Evolutionary conservation across 1,140 invertebrate species (phyloP).

Genomic region (Drosophila trapezifrons): DNA sequence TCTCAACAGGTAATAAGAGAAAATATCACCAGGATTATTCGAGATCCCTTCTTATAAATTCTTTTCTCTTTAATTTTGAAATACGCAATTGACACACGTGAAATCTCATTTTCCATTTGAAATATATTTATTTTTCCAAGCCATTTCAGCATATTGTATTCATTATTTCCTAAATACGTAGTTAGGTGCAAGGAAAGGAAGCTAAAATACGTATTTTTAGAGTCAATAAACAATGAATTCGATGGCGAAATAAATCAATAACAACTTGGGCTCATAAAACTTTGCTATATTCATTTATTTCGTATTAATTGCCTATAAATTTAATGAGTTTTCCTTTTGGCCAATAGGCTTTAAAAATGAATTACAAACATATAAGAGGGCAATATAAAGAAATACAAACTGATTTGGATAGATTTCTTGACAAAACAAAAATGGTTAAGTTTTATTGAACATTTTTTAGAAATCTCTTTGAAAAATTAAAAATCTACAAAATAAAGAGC

Average conservation of each 20-base stretch:
- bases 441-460: too few relatives aligned
- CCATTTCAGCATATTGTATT: not conserved
- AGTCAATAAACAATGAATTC: constrained; percentile 16
- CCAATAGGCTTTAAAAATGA: constrained; percentile 8
- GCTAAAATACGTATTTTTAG: not conserved
- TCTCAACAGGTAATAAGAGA: constrained; percentile 8
- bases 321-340: not conserved
- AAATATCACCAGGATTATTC: not conserved
- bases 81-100: not conserved
- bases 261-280: constrained; percentile 1
- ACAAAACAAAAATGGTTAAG: too few relatives aligned
- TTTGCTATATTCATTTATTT: constrained; percentile 4
- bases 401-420: too few relatives aligned
- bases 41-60: not conserved
- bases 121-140: not conserved
- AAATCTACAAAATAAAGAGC: too few relatives aligned
- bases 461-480: too few relatives aligned
- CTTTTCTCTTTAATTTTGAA: not conserved
- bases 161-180: not conserved
- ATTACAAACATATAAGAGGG: constrained; percentile 4
- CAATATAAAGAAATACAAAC: too few relatives aligned
- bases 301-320: constrained; percentile 13
- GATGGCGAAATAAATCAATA: constrained; percentile 12
- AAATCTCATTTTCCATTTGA: not conserved
- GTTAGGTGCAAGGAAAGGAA: not conserved